A percentile compares a stretch with the other conserved stretches of the same genome.
phyloP scores from a whole-genome alignment of 2,113 vertebrate genomes.

The Lipophrys pholis region DNA sequence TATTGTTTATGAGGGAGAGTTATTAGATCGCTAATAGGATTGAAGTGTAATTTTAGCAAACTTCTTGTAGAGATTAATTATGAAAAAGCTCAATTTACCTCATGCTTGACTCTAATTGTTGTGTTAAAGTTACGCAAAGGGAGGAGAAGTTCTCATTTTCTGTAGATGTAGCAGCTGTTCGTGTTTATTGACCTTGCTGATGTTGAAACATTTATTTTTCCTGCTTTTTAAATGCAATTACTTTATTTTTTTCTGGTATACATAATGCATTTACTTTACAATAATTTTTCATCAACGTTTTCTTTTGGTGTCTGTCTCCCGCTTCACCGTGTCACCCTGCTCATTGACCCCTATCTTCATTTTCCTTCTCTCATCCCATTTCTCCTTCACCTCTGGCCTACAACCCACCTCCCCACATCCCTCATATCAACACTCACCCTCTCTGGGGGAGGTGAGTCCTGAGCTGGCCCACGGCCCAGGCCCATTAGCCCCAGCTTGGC shows the following conservation, averaged over 20 bases:
- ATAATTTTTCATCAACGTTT: constrained; percentile 7
- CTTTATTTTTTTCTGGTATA: constrained; percentile 4
- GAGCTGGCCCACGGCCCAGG: constrained; percentile 71
- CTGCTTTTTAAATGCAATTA: neutral
- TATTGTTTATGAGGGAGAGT: constrained; percentile 45
- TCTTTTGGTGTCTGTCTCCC: constrained; percentile 4
- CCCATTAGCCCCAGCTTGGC: constrained; percentile 79
- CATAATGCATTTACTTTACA: neutral
- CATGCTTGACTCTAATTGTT: constrained; percentile 33
- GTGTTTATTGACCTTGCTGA: constrained; percentile 15
- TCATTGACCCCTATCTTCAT: constrained; percentile 45
- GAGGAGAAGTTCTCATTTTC: constrained; percentile 23
- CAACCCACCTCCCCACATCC: constrained; percentile 26
- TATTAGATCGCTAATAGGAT: constrained; percentile 35
- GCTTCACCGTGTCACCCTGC: constrained; percentile 16
- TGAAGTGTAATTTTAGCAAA: constrained; percentile 31
- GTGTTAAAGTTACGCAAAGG: constrained; percentile 12
- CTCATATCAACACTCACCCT: constrained; percentile 54
- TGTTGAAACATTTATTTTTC: constrained; percentile 8
- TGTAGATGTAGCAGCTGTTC: constrained; percentile 15
- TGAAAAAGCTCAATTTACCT: constrained; percentile 40
- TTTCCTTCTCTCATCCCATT: constrained; percentile 22
- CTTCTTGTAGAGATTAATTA: constrained; percentile 40
- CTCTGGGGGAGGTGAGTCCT: constrained; percentile 57
- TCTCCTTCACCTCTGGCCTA: constrained; percentile 61